phyloP scores from a whole-genome alignment of 2,113 vertebrate genomes.

The Brienomyrus longianalis region DNA sequence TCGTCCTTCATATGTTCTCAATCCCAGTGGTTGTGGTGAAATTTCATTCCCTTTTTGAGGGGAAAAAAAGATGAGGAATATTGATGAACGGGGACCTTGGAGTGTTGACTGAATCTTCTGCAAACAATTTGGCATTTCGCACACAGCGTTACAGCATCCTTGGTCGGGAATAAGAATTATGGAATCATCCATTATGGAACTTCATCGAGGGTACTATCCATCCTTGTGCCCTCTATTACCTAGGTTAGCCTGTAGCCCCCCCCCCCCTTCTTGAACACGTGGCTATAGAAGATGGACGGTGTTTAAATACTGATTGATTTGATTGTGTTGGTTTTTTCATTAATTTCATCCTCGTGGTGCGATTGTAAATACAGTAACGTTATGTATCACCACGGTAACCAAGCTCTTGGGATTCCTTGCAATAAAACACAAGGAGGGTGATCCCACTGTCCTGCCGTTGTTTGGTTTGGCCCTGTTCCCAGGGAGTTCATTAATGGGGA shows the following conservation, averaged over 20 bases:
- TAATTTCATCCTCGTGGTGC: background rate
- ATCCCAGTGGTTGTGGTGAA: background rate
- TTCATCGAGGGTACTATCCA: background rate
- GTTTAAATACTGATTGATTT: background rate
- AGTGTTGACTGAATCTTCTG: background rate
- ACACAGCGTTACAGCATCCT: background rate
- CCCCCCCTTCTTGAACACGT: background rate
- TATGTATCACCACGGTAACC: background rate
- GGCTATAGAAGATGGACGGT: background rate
- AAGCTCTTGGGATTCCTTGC: background rate
- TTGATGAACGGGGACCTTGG: background rate
- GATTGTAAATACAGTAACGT: background rate
- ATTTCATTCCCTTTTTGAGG: background rate
- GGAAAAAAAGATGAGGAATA: background rate
- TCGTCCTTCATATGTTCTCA: conserved; percentile 34
- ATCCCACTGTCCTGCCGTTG: conserved; percentile 14
- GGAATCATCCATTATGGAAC: background rate
- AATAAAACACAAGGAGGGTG: conserved; percentile 18
- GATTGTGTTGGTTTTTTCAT: background rate
- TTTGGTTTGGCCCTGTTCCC: conserved; percentile 22
- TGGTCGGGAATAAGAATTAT: background rate
- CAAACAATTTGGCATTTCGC: background rate
- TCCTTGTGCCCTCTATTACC: background rate
- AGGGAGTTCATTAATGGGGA: conserved; percentile 27
- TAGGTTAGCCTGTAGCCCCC: background rate